phyloP scores from a whole-genome alignment of 2,888 invertebrate species.

The Drosophila yooni region DNA sequence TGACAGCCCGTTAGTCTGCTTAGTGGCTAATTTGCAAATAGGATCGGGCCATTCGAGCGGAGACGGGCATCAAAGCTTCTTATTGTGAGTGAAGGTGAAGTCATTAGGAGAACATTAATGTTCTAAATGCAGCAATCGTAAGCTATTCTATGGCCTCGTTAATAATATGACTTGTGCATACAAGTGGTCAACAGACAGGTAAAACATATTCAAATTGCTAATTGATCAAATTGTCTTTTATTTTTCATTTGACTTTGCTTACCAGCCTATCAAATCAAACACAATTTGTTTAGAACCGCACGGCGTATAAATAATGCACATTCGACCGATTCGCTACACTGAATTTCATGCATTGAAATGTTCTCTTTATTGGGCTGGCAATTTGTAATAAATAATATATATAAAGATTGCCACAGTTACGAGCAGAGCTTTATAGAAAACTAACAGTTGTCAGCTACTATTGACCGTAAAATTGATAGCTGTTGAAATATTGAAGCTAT shows the following conservation, averaged over 20 bases:
- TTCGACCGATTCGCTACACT: slow-evolving; percentile 28
- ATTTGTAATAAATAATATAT: slow-evolving; percentile 13
- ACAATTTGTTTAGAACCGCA: background rate
- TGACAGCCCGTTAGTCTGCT: slow-evolving; percentile 57
- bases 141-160: background rate
- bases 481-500: slow-evolving; percentile 7
- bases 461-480: slow-evolving; percentile 13
- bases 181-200: background rate
- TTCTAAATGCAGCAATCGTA: background rate
- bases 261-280: background rate
- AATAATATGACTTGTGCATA: background rate
- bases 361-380: background rate
- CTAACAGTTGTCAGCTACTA: background rate
- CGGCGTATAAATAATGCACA: slow-evolving; percentile 26
- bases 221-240: background rate
- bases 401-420: background rate
- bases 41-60: slow-evolving; percentile 34
- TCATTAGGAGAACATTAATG: slow-evolving; percentile 10
- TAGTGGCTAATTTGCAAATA: slow-evolving; percentile 69
- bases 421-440: background rate
- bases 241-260: background rate
- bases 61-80: slow-evolving; percentile 5
- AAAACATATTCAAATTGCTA: background rate
- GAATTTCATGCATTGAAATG: slow-evolving; percentile 10
- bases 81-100: slow-evolving; percentile 4